phyloP scores from a whole-genome alignment of 2,797 vertebrate genomes.

The Melanotaenia trifasciata region DNA sequence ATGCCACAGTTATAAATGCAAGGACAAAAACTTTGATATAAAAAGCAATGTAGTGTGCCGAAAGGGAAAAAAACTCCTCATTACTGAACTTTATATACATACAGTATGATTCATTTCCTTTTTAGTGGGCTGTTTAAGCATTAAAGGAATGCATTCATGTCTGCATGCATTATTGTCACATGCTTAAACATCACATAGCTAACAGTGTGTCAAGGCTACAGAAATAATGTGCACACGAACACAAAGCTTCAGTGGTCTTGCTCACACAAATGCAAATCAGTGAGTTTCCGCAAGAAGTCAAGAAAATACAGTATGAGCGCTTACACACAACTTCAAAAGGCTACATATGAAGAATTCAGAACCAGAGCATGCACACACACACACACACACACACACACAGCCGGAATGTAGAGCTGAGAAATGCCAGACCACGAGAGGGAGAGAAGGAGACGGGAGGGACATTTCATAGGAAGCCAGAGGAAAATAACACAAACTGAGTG shows the following conservation, averaged over 20 bases:
- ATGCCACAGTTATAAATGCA: no score
- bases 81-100: not conserved
- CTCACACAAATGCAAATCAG: slow-evolving; percentile 28
- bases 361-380: slow-evolving; percentile 1
- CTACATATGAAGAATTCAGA: slow-evolving; percentile 48
- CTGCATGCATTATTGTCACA: slow-evolving; percentile 12
- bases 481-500: slow-evolving; percentile 48
- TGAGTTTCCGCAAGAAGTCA: slow-evolving; percentile 31
- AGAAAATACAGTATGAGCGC: slow-evolving; percentile 21
- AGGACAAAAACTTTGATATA: no score
- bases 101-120: not conserved
- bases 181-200: slow-evolving; percentile 1
- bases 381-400: slow-evolving; percentile 32
- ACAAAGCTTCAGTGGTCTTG: not conserved
- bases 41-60: no score
- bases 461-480: slow-evolving; percentile 38
- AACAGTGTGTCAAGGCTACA: slow-evolving; percentile 28
- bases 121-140: not conserved
- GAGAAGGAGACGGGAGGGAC: slow-evolving; percentile 33
- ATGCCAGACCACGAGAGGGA: slow-evolving; percentile 64
- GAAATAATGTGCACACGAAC: not conserved
- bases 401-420: slow-evolving; percentile 71
- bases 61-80: not conserved
- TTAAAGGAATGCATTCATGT: slow-evolving; percentile 18
- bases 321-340: slow-evolving; percentile 37